Conservation (phyloP, 1,140 invertebrate genomes). For the Trichonephila clavata region DNA sequence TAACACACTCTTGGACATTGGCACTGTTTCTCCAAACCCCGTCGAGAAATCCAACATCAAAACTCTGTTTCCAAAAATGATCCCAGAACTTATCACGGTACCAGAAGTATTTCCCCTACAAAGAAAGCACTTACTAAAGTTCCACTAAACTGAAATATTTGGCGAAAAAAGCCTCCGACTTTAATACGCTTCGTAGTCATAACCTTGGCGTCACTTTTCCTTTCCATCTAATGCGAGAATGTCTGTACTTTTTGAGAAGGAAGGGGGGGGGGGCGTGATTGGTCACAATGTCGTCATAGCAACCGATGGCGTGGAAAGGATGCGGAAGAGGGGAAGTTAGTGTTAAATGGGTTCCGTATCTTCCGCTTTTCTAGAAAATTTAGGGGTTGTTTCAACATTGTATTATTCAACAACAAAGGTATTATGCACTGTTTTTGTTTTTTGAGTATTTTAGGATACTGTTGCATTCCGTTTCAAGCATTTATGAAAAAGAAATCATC, state of each 20-base stretch:
- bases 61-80: conserved; percentile 8
- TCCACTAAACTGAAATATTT: conserved; percentile 55
- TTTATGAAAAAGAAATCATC: too few relatives aligned
- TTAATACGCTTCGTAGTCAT: conserved; percentile 49
- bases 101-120: background rate
- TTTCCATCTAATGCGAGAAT: conserved; percentile 27
- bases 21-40: background rate
- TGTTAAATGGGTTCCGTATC: conserved; percentile 68
- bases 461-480: too few relatives aligned
- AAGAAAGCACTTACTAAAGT: conserved; percentile 49
- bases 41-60: background rate
- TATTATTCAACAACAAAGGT: background rate
- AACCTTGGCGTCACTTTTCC: conserved; percentile 71
- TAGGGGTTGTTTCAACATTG: conserved; percentile 5
- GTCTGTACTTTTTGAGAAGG: background rate
- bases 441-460: too few relatives aligned
- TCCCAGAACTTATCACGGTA: background rate
- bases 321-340: conserved; percentile 67
- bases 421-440: background rate
- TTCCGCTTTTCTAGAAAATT: background rate
- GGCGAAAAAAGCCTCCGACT: conserved; percentile 15
- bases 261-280: conserved; percentile 47
- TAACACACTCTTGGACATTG: background rate
- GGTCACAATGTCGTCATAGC: conserved; percentile 56
- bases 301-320: conserved; percentile 69